A percentile compares a stretch with the other conserved stretches of the same genome.
Conservation (phyloP, 2,888 invertebrate genomes). For the Ectemnius continuus region DNA sequence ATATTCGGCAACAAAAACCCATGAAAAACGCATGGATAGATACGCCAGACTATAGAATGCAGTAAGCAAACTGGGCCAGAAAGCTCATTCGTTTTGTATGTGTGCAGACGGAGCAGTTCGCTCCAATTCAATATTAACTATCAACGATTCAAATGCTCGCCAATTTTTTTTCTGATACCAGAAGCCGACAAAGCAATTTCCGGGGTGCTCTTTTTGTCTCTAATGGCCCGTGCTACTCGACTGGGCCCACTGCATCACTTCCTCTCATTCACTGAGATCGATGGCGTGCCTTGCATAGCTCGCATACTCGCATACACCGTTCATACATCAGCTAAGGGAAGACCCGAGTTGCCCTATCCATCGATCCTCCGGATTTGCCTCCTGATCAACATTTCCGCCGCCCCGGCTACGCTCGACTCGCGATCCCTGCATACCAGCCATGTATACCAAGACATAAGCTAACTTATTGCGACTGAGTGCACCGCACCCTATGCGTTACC, state of each 20-base stretch:
- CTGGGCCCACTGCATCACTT: not conserved
- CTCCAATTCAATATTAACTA: not conserved
- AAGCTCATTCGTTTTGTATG: slow-evolving; percentile 37
- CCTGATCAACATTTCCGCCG: not conserved
- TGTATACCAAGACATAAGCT: too few relatives aligned
- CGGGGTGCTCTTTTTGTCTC: slow-evolving; percentile 15
- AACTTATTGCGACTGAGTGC: not conserved
- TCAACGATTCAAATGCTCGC: slow-evolving; percentile 17
- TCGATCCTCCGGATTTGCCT: slow-evolving; percentile 17
- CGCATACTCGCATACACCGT: slow-evolving; percentile 42
- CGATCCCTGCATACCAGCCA: too few relatives aligned
- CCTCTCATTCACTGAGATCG: slow-evolving; percentile 42
- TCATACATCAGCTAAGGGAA: slow-evolving; percentile 11
- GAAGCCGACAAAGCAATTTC: slow-evolving; percentile 21
- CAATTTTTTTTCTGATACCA: slow-evolving; percentile 26
- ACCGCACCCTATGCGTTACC: not conserved
- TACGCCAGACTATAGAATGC: not conserved
- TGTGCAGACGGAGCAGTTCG: slow-evolving; percentile 13
- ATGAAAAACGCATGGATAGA: not conserved
- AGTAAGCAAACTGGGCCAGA: slow-evolving; percentile 31
- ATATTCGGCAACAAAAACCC: too few relatives aligned
- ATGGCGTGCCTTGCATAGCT: slow-evolving; percentile 38
- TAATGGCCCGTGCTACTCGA: slow-evolving; percentile 16
- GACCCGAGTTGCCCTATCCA: slow-evolving; percentile 20
- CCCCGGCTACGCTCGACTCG: not conserved